Percentiles rank a stretch among this genome's conserved stretches.
Evolutionary conservation across 2,888 invertebrate genomes (phyloP).

Genomic region (Scaeva pyrastri): DNA sequence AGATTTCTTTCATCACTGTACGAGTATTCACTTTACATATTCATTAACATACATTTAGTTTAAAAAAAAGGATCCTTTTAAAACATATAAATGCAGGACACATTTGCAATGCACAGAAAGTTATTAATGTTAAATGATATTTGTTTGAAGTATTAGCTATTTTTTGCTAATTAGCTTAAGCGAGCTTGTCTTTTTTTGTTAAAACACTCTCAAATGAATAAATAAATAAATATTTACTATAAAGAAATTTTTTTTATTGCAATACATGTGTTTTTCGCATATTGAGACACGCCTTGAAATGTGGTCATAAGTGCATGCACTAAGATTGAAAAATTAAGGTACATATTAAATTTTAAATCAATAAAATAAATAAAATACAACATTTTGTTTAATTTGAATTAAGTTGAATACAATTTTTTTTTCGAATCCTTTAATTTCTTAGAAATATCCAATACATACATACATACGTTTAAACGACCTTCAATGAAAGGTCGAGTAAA

Average conservation of each 20-base stretch:
- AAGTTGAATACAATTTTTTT: no score
- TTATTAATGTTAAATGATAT: background rate
- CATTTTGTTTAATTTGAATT: no score
- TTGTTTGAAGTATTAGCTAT: slow-evolving; percentile 35
- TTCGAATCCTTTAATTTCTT: no score
- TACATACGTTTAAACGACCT: no score
- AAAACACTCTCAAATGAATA: slow-evolving; percentile 42
- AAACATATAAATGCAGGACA: slow-evolving; percentile 14
- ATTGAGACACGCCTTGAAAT: background rate
- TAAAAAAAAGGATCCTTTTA: slow-evolving; percentile 53
- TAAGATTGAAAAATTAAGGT: no score
- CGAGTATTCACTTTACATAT: no score
- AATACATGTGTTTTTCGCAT: background rate
- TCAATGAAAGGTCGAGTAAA: no score
- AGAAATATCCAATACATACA: no score
- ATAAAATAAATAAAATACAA: no score
- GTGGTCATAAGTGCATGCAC: no score
- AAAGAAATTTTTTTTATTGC: background rate
- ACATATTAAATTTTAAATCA: no score
- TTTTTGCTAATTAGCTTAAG: slow-evolving; percentile 37
- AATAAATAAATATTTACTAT: slow-evolving; percentile 48
- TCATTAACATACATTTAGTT: background rate
- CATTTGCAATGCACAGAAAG: background rate
- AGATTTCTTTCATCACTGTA: slow-evolving; percentile 8
- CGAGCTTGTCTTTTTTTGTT: slow-evolving; percentile 49